A percentile compares a stretch with the other conserved stretches of the same genome.
These are phyloP conservation scores for Pachyrhynchus sulphureomaculatus DNA, from an alignment of 1,140 invertebrate genomes.

Conservation along the genomic window DNA sequence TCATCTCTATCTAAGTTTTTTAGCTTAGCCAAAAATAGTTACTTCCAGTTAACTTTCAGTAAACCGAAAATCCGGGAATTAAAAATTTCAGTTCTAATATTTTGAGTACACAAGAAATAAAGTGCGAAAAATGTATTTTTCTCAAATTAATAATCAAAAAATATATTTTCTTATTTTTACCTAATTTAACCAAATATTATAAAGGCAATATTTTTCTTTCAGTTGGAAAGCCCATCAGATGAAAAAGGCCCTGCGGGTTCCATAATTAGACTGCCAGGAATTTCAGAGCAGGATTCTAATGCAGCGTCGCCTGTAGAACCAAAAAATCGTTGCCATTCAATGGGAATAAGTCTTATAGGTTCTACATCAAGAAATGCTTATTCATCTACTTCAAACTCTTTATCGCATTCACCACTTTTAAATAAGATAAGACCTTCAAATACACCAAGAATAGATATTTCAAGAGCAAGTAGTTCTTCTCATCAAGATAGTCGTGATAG, in stretches of 20 bases:
- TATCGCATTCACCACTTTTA: conserved; percentile 47
- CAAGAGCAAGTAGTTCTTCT: conserved; percentile 80
- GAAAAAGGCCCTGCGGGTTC: conserved; percentile 49
- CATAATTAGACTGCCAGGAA: conserved; percentile 65
- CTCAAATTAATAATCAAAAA: too few species aligned
- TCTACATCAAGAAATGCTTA: background rate
- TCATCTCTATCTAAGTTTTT: too few species aligned
- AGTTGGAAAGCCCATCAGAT: conserved; percentile 63
- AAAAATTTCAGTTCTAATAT: too few species aligned
- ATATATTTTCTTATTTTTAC: too few species aligned
- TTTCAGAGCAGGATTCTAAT: conserved; percentile 63
- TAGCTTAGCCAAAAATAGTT: too few species aligned
- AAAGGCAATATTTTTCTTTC: conserved; percentile 36
- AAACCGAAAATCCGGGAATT: too few species aligned
- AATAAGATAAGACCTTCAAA: conserved; percentile 62
- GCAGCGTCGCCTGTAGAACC: conserved; percentile 45
- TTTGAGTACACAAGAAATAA: too few species aligned
- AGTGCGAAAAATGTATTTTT: too few species aligned
- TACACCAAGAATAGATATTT: conserved; percentile 84
- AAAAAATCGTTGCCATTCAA: conserved; percentile 1
- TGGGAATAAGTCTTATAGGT: conserved; percentile 47
- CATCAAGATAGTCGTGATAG: conserved; percentile 81
- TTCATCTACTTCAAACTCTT: conserved; percentile 29
- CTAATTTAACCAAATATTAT: too few species aligned
- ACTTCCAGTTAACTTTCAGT: too few species aligned